Percentiles rank a stretch among this genome's conserved stretches.
Conservation (phyloP, 2,888 invertebrate species). For the Molorchus minor region DNA sequence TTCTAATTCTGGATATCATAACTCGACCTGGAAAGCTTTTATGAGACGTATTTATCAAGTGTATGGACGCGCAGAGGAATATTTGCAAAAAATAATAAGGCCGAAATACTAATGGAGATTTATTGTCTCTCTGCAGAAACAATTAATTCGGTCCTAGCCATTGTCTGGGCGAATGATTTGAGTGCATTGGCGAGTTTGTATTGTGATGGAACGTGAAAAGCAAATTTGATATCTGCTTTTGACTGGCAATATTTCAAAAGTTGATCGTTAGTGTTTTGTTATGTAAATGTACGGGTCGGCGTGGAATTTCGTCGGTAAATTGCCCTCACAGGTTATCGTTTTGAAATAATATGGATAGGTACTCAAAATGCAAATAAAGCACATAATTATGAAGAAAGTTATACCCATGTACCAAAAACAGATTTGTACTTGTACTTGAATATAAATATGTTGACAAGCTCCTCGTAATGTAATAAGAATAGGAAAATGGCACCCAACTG, state of each 20-base stretch:
- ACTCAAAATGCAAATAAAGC: too few species aligned
- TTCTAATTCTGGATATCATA: constrained; percentile 8
- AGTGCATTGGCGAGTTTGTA: background rate
- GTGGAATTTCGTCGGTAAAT: too few species aligned
- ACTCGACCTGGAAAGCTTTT: constrained; percentile 2
- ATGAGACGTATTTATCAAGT: constrained; percentile 10
- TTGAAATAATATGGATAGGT: too few species aligned
- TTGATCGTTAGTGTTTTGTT: background rate
- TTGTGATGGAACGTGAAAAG: background rate
- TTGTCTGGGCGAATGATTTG: background rate
- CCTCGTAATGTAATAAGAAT: too few species aligned
- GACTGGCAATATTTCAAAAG: background rate
- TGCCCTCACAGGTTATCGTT: too few species aligned
- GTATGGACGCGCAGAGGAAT: background rate
- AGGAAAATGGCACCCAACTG: too few species aligned
- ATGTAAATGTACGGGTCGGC: background rate
- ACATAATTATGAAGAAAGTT: too few species aligned
- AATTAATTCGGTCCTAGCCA: background rate
- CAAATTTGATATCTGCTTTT: background rate
- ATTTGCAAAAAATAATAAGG: background rate
- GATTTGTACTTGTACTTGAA: too few species aligned
- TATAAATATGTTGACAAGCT: too few species aligned
- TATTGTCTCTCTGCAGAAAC: background rate
- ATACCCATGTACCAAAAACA: too few species aligned
- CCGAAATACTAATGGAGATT: background rate